Evolutionary conservation across 2,888 invertebrate species (phyloP).

Genomic region (Muschampia plurimacula): DNA sequence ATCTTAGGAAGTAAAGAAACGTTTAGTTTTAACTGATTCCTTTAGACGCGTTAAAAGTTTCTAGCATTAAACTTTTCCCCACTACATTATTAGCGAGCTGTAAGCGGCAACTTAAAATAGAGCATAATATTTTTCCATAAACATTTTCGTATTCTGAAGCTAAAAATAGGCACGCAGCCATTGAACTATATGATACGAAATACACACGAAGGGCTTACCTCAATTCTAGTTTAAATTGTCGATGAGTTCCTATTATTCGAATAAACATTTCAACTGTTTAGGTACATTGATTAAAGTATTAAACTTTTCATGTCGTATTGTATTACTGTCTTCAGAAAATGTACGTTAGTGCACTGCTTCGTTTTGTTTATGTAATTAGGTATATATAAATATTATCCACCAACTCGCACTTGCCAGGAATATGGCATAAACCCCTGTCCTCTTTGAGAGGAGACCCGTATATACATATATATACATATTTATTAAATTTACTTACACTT

Average conservation of each 20-base stretch:
- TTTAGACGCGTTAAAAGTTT: neutral
- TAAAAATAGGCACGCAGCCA: constrained; percentile 27
- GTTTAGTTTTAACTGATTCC: constrained; percentile 56
- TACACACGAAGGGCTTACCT: constrained; percentile 25
- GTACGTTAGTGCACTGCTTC: no score
- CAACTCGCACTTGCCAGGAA: no score
- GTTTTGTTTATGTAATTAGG: no score
- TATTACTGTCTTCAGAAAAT: no score
- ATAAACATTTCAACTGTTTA: no score
- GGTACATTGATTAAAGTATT: no score
- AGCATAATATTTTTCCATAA: constrained; percentile 18
- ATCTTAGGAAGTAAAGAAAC: constrained; percentile 16
- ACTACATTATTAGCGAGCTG: constrained; percentile 11
- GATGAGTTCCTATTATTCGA: constrained; percentile 17
- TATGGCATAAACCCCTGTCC: no score
- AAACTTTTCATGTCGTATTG: no score
- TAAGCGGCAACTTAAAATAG: constrained; percentile 13
- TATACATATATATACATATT: no score
- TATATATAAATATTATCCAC: no score
- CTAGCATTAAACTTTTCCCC: constrained; percentile 13
- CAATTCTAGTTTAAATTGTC: constrained; percentile 22
- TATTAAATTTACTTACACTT: no score
- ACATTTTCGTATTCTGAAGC: constrained; percentile 23
- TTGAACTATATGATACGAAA: constrained; percentile 22
- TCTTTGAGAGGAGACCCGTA: no score